Evolutionary conservation across 2,888 invertebrate species (phyloP).

Genomic region (Lamellibrachia columna): DNA sequence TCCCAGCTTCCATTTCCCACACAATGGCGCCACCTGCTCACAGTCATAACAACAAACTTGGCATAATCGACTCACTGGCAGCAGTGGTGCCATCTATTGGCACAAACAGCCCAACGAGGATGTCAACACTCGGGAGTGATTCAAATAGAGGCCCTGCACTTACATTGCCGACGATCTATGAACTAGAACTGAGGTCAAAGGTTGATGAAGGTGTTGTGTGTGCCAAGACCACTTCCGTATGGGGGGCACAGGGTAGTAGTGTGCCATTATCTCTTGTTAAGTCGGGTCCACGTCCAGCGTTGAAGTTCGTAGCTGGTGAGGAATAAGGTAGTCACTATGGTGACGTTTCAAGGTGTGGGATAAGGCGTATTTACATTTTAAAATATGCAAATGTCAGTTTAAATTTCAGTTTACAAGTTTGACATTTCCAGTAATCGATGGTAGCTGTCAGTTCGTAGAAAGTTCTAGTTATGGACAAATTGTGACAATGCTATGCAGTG

Average conservation of each 20-base stretch:
- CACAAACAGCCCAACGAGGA: neutral
- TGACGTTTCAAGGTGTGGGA: neutral
- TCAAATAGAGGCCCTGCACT: neutral
- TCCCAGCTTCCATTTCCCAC: neutral
- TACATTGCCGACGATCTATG: neutral
- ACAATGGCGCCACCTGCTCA: neutral
- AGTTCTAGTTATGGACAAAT: neutral
- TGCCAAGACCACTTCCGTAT: neutral
- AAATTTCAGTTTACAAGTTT: neutral
- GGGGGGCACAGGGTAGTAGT: neutral
- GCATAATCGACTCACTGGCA: neutral
- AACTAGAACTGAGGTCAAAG: neutral
- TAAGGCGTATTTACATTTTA: neutral
- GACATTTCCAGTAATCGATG: neutral
- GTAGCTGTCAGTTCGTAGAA: too few relatives aligned
- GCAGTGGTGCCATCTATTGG: neutral
- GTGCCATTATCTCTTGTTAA: neutral
- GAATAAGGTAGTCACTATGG: neutral
- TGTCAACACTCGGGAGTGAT: neutral
- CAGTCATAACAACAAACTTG: neutral
- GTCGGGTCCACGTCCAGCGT: neutral
- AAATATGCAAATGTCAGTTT: neutral
- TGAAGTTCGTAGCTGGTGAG: neutral
- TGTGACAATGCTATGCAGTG: neutral
- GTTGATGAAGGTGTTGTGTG: neutral